Evolutionary conservation across 2,113 vertebrate species (phyloP), one percentile per base, ranked within the genome.

Genomic region (Sigmodon hispidus): DNA sequence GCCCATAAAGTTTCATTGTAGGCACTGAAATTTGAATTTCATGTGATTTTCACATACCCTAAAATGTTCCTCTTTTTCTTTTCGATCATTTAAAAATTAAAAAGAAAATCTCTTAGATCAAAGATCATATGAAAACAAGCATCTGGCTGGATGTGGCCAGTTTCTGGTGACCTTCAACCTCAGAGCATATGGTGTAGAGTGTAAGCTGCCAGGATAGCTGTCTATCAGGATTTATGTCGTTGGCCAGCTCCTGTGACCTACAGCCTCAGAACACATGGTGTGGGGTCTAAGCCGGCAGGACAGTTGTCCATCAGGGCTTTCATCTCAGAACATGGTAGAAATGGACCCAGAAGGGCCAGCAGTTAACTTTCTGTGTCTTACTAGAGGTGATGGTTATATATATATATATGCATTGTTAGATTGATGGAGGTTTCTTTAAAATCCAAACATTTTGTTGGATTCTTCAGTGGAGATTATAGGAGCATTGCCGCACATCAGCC

Each of bases 21-120:
- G 52, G n/a, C 50, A 11, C 59, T 59, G 72, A 91, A 65, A 81
- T 88, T 16, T 80, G 45, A 94, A 96, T 86, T 86, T 69, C 40
- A 40, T 63, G 17, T 31, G 84, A 24, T 94, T 75, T 88, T 95
- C 57, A 45, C 34, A 31, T 72, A 11, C 61, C 43, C 19, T 43
- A 36, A 93, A 89, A 21, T 50, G 45, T 69, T 83, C 52, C 16
- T 77, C 67, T 91, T 76, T 77, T 84, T 80, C 65, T 92, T 65
- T 65, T 79, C 40, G 65, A 4, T 61, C 61, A 65, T 81, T 95
- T 88, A 15, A 57, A 90, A 90, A 87, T 50, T 48, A 31, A 57
- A 52, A 94, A 84, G 84, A 73, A 2, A 19, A 65, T 81, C n/a
- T 79, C 52, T 87, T 94, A 59, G 83, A 24, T 72, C 70, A 31